These are phyloP conservation scores for Platycheirus albimanus DNA, from an alignment of 2,888 invertebrate species.

Conservation along the genomic window DNA sequence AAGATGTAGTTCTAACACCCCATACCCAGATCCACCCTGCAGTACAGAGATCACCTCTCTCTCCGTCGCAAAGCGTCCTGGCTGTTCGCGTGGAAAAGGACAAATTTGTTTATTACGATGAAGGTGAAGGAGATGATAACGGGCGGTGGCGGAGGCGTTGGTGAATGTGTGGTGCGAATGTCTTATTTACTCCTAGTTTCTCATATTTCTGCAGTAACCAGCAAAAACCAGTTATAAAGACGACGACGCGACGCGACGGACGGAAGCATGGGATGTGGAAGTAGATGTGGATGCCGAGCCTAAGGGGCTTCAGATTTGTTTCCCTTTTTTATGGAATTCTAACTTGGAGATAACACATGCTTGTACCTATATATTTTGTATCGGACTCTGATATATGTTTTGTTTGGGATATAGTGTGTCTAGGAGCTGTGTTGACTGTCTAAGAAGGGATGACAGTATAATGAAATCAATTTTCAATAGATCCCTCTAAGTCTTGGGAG, in stretches of 20 bases:
- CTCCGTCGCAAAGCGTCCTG: no score
- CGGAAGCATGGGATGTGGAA: no score
- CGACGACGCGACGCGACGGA: no score
- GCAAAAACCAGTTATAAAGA: constrained; percentile 41
- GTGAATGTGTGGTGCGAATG: constrained; percentile 62
- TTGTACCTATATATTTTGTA: neutral
- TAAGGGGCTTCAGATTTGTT: neutral
- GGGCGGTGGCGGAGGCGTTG: neutral
- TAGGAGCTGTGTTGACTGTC: neutral
- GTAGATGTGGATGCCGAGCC: neutral
- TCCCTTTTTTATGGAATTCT: constrained; percentile 22
- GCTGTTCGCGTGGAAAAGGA: constrained; percentile 49
- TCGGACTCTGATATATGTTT: neutral
- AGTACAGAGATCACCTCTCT: constrained; percentile 32
- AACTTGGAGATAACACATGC: neutral
- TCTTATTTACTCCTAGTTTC: constrained; percentile 70
- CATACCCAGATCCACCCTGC: neutral
- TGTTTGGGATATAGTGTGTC: neutral
- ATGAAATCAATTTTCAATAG: constrained; percentile 58
- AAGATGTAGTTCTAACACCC: neutral
- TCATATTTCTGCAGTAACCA: constrained; percentile 53
- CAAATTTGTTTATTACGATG: constrained; percentile 44
- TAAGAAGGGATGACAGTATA: constrained; percentile 29
- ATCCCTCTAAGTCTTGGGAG: constrained; percentile 2
- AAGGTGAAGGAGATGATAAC: neutral